Conservation (phyloP, 2,797 vertebrate species). For the Rhyacichthys aspro region DNA sequence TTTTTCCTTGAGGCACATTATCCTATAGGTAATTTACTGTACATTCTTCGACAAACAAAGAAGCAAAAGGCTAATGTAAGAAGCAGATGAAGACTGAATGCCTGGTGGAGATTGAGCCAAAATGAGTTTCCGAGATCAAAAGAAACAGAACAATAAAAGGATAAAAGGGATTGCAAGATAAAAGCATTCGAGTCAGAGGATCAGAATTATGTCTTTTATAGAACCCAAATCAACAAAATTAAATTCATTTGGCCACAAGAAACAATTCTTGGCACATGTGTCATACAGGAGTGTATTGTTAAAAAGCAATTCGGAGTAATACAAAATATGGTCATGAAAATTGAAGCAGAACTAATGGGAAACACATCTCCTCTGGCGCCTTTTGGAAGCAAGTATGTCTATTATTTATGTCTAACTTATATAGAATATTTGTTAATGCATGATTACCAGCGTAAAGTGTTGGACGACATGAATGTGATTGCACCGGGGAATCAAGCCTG, state of each 20-base stretch:
- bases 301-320: conserved; percentile 10
- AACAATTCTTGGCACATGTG: conserved; percentile 15
- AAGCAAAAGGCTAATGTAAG: conserved; percentile 32
- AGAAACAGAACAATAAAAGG: conserved; percentile 54
- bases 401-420: conserved; percentile 3
- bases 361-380: not conserved
- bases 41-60: conserved; percentile 48
- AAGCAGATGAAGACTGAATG: conserved; percentile 35
- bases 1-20: conserved; percentile 17
- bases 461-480: conserved; percentile 11
- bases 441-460: conserved; percentile 1
- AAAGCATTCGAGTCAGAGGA: conserved; percentile 58
- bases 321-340: too few relatives aligned
- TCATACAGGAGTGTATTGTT: conserved; percentile 35
- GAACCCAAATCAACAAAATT: conserved; percentile 54
- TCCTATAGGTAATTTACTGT: conserved; percentile 38
- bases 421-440: conserved; percentile 16
- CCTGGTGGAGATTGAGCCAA: conserved; percentile 49
- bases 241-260: conserved; percentile 40
- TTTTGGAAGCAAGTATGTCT: not conserved
- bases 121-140: conserved; percentile 72
- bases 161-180: conserved; percentile 60
- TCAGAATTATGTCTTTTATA: too few relatives aligned
- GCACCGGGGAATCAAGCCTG: conserved; percentile 25
- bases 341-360: too few relatives aligned